Conservation (phyloP, 2,888 invertebrate species). For the Lepidochitona cinerea region DNA sequence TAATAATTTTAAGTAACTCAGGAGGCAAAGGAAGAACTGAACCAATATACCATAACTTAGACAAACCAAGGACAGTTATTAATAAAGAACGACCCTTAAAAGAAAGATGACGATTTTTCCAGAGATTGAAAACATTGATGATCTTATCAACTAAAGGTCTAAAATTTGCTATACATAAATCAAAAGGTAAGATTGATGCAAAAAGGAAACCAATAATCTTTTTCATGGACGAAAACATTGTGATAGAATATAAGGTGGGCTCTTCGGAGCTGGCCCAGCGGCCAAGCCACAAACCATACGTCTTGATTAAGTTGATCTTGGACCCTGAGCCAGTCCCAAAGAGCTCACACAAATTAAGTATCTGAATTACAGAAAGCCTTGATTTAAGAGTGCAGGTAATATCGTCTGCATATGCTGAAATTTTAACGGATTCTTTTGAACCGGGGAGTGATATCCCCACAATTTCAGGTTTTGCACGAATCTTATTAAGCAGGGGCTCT, state of each 20-base stretch:
- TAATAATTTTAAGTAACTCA: background rate
- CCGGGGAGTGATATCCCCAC: background rate
- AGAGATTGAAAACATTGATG: background rate
- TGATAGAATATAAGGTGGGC: background rate
- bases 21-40: background rate
- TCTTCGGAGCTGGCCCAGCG: background rate
- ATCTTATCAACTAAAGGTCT: background rate
- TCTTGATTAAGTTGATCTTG: background rate
- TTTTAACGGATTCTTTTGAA: background rate
- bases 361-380: background rate
- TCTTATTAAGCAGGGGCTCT: background rate
- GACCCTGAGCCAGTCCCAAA: background rate
- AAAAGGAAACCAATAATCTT: background rate
- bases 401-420: background rate
- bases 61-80: background rate
- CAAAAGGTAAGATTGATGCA: background rate
- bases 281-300: background rate
- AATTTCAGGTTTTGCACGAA: too few relatives aligned
- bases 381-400: background rate
- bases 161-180: background rate
- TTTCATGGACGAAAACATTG: background rate
- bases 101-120: too few relatives aligned
- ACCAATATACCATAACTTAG: background rate
- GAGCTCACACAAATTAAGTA: too few relatives aligned
- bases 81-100: background rate